A percentile compares a stretch with the other conserved stretches of the same genome.
These are phyloP conservation scores for Grus americana DNA, from an alignment of 2,113 vertebrate genomes.

Conservation along the genomic window DNA sequence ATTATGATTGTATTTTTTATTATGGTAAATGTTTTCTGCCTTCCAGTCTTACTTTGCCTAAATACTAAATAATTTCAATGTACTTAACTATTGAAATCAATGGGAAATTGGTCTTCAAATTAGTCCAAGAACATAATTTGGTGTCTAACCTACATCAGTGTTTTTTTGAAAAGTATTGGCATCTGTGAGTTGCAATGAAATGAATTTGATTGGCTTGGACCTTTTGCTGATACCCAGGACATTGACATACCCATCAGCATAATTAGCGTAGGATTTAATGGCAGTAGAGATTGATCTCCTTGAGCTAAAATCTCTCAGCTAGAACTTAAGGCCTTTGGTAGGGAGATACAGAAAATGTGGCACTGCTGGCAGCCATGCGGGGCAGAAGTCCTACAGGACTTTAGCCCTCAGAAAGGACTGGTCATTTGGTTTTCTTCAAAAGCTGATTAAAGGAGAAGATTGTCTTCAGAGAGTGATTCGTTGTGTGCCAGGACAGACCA, in stretches of 20 bases:
- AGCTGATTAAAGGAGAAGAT: neutral
- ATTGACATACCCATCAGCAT: neutral
- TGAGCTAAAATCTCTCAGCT: neutral
- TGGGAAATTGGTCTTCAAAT: neutral
- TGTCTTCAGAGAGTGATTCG: neutral
- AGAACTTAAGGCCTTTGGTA: neutral
- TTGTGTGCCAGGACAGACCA: neutral
- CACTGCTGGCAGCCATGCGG: neutral
- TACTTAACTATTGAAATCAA: neutral
- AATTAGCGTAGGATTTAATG: slow-evolving; percentile 10
- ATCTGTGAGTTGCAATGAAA: neutral
- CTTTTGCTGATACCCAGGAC: neutral
- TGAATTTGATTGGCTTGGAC: slow-evolving; percentile 17
- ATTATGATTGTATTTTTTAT: neutral
- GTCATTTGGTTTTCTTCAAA: neutral
- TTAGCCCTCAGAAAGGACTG: neutral
- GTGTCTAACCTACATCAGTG: neutral
- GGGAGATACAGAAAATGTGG: neutral
- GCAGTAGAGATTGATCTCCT: neutral
- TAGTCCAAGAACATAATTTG: neutral
- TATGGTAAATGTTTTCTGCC: neutral
- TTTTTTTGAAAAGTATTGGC: slow-evolving; percentile 6
- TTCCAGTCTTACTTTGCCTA: neutral
- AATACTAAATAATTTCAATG: neutral
- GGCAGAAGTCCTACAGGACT: neutral